Base-by-base conservation (phyloP, 1,140 invertebrate genomes). In the Drosophila quadrilineata region DNA sequence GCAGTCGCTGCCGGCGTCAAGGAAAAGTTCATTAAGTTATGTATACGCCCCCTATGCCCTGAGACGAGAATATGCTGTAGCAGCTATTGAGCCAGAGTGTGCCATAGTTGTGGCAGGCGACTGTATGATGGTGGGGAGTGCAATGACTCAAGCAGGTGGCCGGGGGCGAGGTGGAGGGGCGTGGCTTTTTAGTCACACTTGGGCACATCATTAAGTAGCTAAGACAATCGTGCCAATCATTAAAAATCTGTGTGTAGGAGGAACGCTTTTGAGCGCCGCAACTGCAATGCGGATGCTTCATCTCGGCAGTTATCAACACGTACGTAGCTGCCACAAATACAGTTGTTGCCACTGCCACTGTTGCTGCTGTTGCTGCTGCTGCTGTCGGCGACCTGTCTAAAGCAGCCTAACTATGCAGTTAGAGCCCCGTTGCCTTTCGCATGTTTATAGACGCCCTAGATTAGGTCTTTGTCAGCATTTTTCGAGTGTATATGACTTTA, bases 381-480 rank as follows among this genome's bases (percentile, higher is more conserved):
- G 35, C 49, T 29, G 46, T 46, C 46, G 63, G 36, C 71, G 79
- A 84, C 77, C 79, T 84, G 77, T 85, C 77, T 62, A 59, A 69
- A 60, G 52, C 77, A 84, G 76, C 75, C 62, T 66, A 71, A 79
- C 79, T 79, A 85, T 80, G 77, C 73, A 69, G 70, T 77, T 77
- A 68, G 69, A 75, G n/a, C n/a, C n/a, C n/a, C 49, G 54, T 45
- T 57, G 35, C 16, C 33, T 31, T 49, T 64, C 65, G 75, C 71
- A 85, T 85, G 80, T 85, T 85, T 86, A 86, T 86, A 79, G 71
- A 79, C 80, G 79, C 80, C 79, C 80, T 79, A 79, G 80, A 85
- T 85, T 86, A 85, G 74, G 74, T 86, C 79, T 85, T 85, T 85
- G 80, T 85, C 80, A 85, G 80, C 79, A 85, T 46, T 75, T 85